Conservation (phyloP, 2,888 invertebrate species). For the Watsonalla cultraria region DNA sequence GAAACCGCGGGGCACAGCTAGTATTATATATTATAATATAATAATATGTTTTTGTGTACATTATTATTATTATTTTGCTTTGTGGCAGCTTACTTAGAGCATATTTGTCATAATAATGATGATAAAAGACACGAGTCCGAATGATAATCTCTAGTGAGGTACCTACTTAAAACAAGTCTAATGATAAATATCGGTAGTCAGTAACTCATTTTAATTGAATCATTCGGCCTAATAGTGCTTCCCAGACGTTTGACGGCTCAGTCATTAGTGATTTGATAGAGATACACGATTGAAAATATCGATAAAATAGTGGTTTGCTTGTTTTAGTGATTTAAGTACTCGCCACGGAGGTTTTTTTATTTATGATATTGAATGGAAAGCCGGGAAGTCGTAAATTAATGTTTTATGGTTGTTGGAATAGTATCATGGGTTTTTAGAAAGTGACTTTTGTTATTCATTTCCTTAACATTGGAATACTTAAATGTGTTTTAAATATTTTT, state of each 20-base stretch:
- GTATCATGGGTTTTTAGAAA: background rate
- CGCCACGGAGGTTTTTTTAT: constrained; percentile 20
- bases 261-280: constrained; percentile 58
- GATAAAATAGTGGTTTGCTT: constrained; percentile 40
- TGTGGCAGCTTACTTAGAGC: background rate
- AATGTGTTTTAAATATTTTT: no score
- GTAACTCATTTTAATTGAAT: constrained; percentile 73
- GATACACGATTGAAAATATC: constrained; percentile 42
- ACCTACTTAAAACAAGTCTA: constrained; percentile 23
- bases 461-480: no score
- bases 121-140: background rate
- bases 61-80: no score
- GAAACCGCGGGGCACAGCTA: no score
- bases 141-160: background rate
- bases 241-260: constrained; percentile 63
- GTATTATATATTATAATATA: no score
- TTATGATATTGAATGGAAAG: constrained; percentile 1
- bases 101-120: constrained; percentile 3
- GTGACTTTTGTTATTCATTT: background rate
- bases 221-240: constrained; percentile 63
- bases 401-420: background rate
- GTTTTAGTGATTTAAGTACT: constrained; percentile 19
- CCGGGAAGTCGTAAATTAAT: background rate
- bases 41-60: no score
- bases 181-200: constrained; percentile 45